Percentiles rank a stretch among this genome's conserved stretches.
phyloP scores from a whole-genome alignment of 2,797 vertebrate species.

The Chelidonichthys spinosus region DNA sequence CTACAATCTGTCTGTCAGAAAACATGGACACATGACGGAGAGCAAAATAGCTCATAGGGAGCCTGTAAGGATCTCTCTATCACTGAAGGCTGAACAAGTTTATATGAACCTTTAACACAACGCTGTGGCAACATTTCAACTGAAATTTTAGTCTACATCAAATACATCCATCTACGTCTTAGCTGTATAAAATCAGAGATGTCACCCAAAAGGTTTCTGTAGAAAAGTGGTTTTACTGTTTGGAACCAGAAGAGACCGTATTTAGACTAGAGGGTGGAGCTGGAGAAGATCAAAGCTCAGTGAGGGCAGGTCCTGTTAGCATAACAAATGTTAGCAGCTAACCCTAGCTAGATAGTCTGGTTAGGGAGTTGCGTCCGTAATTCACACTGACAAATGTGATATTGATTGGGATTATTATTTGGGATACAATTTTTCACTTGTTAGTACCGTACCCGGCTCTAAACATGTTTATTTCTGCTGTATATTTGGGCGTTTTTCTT shows the following conservation, averaged over 20 bases:
- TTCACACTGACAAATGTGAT: background rate
- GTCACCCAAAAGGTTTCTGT: too few relatives aligned
- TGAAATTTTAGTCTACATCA: too few relatives aligned
- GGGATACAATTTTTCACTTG: too few relatives aligned
- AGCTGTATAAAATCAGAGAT: too few relatives aligned
- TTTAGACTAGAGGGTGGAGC: background rate
- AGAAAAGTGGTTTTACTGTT: background rate
- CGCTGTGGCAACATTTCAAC: too few relatives aligned
- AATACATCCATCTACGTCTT: too few relatives aligned
- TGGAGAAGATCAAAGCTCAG: background rate
- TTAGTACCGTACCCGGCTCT: too few relatives aligned
- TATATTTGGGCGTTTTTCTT: too few relatives aligned
- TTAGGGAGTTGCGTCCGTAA: background rate
- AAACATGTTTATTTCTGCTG: too few relatives aligned
- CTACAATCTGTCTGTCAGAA: constrained; percentile 21
- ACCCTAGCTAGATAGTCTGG: background rate
- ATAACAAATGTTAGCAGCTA: background rate
- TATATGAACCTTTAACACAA: too few relatives aligned
- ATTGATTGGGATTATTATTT: background rate
- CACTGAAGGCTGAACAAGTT: background rate
- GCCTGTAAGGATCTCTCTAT: background rate
- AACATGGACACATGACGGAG: background rate
- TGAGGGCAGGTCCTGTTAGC: background rate
- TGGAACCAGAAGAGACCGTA: background rate
- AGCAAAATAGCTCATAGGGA: background rate